Conservation (phyloP, 1,140 invertebrate species). For the Apocrypta bakeri region DNA sequence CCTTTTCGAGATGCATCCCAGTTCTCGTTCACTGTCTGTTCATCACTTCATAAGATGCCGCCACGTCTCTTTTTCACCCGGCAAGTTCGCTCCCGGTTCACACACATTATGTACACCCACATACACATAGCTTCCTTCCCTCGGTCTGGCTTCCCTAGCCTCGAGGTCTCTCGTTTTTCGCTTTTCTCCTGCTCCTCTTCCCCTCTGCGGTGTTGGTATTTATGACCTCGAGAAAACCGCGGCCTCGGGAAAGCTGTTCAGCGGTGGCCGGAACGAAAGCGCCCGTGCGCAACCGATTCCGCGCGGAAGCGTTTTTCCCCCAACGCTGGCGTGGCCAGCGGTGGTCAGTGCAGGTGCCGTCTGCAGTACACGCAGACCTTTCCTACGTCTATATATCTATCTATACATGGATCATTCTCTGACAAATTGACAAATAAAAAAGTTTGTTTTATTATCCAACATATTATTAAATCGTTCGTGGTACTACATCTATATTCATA, state of each 20-base stretch:
- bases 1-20: not conserved
- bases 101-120: not conserved
- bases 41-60: not conserved
- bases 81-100: not conserved
- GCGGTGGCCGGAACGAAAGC: not conserved
- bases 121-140: not conserved
- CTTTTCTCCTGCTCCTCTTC: not conserved
- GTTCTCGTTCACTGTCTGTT: not conserved
- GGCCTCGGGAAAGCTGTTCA: not conserved
- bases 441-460: too few relatives aligned
- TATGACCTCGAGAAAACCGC: constrained; percentile 1
- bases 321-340: not conserved
- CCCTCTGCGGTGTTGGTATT: not conserved
- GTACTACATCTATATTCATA: too few relatives aligned
- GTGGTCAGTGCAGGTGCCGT: not conserved
- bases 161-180: not conserved
- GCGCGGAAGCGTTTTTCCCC: not conserved
- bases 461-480: too few relatives aligned
- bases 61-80: not conserved
- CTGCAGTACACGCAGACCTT: not conserved
- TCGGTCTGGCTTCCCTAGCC: not conserved
- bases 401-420: too few relatives aligned
- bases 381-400: too few relatives aligned
- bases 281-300: too few relatives aligned
- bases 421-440: too few relatives aligned